Evolutionary conservation across 1,140 invertebrate species (phyloP).

Genomic region (Eubasilissa regina): DNA sequence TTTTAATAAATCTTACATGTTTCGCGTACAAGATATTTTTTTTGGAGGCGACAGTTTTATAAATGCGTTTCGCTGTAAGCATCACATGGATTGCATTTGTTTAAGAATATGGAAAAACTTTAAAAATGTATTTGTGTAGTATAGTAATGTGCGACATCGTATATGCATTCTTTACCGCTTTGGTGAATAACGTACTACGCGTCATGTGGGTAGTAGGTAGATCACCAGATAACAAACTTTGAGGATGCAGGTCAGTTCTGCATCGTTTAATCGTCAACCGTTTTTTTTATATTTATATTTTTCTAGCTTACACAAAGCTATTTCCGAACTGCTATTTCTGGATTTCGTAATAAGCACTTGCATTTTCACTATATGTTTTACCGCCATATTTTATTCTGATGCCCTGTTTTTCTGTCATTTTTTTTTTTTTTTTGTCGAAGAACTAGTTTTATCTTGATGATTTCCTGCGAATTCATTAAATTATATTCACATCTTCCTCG

Average conservation of each 20-base stretch:
- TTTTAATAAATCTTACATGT: neutral
- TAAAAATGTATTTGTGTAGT: neutral
- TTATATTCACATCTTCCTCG: no score
- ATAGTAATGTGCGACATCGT: neutral
- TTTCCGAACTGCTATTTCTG: no score
- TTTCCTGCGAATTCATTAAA: no score
- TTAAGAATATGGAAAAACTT: neutral
- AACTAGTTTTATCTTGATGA: neutral
- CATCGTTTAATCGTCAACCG: no score
- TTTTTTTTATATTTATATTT: no score
- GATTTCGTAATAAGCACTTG: no score
- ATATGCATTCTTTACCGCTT: neutral
- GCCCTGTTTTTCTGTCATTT: neutral
- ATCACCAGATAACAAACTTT: neutral
- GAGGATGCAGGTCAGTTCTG: neutral
- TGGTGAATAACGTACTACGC: neutral
- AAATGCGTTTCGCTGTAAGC: neutral
- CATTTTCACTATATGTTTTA: neutral
- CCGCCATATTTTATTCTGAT: conserved; percentile 33
- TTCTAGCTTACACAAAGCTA: no score
- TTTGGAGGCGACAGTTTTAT: no score
- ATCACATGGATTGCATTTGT: conserved; percentile 36
- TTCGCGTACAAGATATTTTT: neutral
- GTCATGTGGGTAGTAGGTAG: conserved; percentile 29
- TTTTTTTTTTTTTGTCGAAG: conserved; percentile 7